These are phyloP conservation scores for Dryocosmus kuriphilus DNA, from an alignment of 2,888 invertebrate genomes.

Conservation along the genomic window DNA sequence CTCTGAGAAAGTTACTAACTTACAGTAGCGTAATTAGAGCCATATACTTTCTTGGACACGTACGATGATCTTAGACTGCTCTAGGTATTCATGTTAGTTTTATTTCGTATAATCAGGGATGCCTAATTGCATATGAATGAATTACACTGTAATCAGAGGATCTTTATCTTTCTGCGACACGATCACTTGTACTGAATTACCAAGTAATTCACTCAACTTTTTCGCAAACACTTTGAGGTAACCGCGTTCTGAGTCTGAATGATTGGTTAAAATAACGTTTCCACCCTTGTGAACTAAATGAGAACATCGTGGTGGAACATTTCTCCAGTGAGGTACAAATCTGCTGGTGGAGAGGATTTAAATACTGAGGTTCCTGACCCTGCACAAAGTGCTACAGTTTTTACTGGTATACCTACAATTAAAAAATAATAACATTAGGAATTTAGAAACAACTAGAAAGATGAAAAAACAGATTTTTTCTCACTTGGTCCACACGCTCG, in stretches of 20 bases:
- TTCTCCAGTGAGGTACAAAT: conserved; percentile 93
- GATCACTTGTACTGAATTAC: conserved; percentile 81
- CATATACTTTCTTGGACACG: conserved; percentile 24
- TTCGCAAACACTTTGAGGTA: conserved; percentile 84
- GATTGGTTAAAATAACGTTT: conserved; percentile 93
- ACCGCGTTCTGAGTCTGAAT: conserved; percentile 96
- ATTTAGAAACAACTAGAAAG: background rate
- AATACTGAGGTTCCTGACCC: conserved; percentile 92
- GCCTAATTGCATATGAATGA: background rate
- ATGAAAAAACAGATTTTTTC: conserved; percentile 30
- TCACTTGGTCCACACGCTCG: conserved; percentile 79
- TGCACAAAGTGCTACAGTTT: conserved; percentile 90
- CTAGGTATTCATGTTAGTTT: conserved; percentile 11
- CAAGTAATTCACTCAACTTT: conserved; percentile 74
- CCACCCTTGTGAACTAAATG: conserved; percentile 88
- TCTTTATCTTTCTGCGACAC: conserved; percentile 88
- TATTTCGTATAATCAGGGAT: background rate
- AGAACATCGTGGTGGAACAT: conserved; percentile 97
- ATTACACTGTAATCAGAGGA: conserved; percentile 86
- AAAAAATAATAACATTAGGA: background rate
- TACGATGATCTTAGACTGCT: background rate
- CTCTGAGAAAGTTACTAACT: conserved; percentile 27
- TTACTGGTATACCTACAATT: conserved; percentile 79
- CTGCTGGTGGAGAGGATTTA: conserved; percentile 82
- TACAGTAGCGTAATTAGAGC: conserved; percentile 16